Percentiles rank a stretch among this genome's conserved stretches.
Conservation (phyloP, 2,888 invertebrate species). For the Himalopsyche tibetana region DNA sequence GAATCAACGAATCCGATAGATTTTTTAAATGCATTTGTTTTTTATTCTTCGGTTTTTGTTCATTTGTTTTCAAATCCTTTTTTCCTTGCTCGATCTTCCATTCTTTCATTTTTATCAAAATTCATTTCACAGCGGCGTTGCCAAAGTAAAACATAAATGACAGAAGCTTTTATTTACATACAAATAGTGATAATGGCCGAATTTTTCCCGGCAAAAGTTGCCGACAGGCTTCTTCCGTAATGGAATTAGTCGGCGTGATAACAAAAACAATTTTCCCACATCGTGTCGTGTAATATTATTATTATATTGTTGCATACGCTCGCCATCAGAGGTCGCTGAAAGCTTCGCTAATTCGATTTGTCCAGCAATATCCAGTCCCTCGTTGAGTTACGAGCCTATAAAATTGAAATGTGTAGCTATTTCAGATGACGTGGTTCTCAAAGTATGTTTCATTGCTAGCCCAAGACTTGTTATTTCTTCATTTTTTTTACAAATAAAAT, state of each 20-base stretch:
- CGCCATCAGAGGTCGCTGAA: conserved; percentile 17
- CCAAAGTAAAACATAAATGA: background rate
- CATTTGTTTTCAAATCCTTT: no score
- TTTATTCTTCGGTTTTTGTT: no score
- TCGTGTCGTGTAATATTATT: conserved; percentile 13
- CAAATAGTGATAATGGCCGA: background rate
- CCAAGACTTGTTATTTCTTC: no score
- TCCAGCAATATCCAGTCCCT: conserved; percentile 15
- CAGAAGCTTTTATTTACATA: background rate
- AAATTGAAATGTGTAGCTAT: conserved; percentile 14
- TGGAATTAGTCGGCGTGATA: background rate
- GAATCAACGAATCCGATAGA: no score
- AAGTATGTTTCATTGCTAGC: no score
- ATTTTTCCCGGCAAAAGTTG: background rate
- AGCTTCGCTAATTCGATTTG: conserved; percentile 26
- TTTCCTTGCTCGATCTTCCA: no score
- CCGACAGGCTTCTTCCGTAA: background rate
- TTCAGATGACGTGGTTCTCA: no score
- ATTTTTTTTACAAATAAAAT: no score
- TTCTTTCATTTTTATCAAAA: no score
- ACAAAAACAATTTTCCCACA: conserved; percentile 26
- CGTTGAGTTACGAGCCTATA: background rate
- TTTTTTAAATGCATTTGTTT: no score
- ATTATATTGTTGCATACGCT: background rate
- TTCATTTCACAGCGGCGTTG: no score